Conservation (phyloP, 2,888 invertebrate genomes). For the Anodontia alba region DNA sequence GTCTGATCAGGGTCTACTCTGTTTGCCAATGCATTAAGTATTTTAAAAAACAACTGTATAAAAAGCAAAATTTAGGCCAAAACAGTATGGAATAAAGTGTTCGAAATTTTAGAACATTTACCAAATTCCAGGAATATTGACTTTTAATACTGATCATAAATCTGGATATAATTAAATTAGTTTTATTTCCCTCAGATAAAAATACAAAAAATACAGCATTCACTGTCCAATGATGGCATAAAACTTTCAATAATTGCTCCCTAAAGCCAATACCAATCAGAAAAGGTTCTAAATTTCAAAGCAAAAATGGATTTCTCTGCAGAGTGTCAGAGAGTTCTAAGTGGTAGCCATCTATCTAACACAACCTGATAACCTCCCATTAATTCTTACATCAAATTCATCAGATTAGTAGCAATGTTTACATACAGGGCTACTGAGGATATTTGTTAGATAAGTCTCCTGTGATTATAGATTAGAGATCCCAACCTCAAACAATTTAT, state of each 20-base stretch:
- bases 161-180: neutral
- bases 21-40: too few relatives aligned
- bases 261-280: neutral
- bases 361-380: neutral
- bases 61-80: too few relatives aligned
- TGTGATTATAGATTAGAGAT: slow-evolving; percentile 1
- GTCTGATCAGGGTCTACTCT: too few relatives aligned
- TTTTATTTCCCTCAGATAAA: neutral
- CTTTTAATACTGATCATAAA: neutral
- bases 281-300: neutral
- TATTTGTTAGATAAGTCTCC: slow-evolving; percentile 12
- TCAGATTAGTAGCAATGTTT: slow-evolving; percentile 5
- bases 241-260: neutral
- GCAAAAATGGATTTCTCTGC: neutral
- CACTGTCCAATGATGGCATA: neutral
- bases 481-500: neutral
- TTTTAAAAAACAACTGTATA: too few relatives aligned
- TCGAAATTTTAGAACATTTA: too few relatives aligned
- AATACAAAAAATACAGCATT: neutral
- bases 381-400: slow-evolving; percentile 3
- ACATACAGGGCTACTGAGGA: neutral
- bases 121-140: too few relatives aligned
- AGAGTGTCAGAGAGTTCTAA: neutral
- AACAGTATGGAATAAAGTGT: too few relatives aligned
- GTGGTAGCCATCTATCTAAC: neutral